Evolutionary conservation across 2,113 vertebrate genomes (phyloP), one percentile per base, ranked within the genome.

Genomic region (Ceratotherium simum): DNA sequence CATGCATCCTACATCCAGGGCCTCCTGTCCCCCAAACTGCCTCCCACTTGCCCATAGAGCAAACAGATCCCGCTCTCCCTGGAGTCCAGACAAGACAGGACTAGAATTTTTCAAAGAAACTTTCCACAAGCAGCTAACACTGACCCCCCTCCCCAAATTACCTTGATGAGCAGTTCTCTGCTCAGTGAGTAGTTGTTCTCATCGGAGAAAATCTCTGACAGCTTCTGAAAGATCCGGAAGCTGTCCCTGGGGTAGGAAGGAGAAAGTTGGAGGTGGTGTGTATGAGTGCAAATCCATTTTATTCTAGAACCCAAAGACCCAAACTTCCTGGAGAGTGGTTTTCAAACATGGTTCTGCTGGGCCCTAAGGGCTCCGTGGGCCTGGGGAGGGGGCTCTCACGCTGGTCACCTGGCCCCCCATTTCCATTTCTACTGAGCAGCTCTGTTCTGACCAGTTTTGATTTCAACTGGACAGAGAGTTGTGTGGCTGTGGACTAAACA

Each of bases 181-280:
- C 99, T 99, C 73, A 99, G 98, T 0, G 99, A 99, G 98, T 99
- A 99, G 99, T 99, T 99, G 98, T 99, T 99, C 98, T 99, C 99
- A 0, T 99, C 99, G 0, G 99, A 99, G 98, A 99, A 99, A 97
- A 99, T 99, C 98, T 99, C 99, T 0, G 99, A 99, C 67, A 99
- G 99, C 96, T 99, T 99, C 0, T 99, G 99, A 96, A 99, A 99
- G 29, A 99, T 99, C 42, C 99, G 99, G 97, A 99, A 98, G 96
- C 99, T 99, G 95, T 99, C 99, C 95, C 99, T 99, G 98, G 0
- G 6, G 54, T 9, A 6, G 39, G 62, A 29, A 56, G 56, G 48
- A 33, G 23, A 80, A 76, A 48, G 95, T 11, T 9, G 29, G 42
- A 20, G 39, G 1, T n/a, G 33, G 60, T 48, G 48, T 48, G 48